A percentile compares a stretch with the other conserved stretches of the same genome.
phyloP scores from a whole-genome alignment of 2,888 invertebrate species.

The Synanthedon tipuliformis region DNA sequence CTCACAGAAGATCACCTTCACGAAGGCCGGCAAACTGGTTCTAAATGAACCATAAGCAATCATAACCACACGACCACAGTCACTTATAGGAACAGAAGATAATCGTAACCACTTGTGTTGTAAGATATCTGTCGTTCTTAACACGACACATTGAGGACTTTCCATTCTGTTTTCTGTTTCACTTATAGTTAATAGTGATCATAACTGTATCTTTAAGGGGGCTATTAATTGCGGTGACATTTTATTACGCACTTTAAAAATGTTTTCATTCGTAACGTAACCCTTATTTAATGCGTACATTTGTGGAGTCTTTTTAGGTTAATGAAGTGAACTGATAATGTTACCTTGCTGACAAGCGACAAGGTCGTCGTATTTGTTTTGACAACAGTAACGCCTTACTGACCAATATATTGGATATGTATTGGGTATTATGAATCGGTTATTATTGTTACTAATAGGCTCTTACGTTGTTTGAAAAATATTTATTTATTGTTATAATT shows the following conservation, averaged over 20 bases:
- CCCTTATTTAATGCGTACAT: slow-evolving; percentile 6
- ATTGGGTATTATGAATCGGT: no score
- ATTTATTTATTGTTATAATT: no score
- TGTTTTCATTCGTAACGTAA: not conserved
- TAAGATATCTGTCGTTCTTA: no score
- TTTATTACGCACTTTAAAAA: slow-evolving; percentile 9
- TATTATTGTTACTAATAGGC: no score
- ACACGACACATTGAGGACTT: no score
- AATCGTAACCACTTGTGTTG: no score
- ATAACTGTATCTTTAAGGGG: slow-evolving; percentile 18
- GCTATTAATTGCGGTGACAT: slow-evolving; percentile 32
- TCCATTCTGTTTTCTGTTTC: no score
- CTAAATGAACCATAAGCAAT: slow-evolving; percentile 23
- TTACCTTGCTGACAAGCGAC: slow-evolving; percentile 25
- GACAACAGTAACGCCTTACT: slow-evolving; percentile 5
- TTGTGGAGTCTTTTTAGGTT: slow-evolving; percentile 26
- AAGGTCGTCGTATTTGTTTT: slow-evolving; percentile 20
- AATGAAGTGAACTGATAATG: slow-evolving; percentile 19
- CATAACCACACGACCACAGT: slow-evolving; percentile 16
- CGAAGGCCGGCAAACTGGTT: slow-evolving; percentile 35
- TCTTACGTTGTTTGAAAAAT: no score
- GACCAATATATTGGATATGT: no score
- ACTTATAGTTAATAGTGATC: no score
- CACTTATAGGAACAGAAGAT: no score
- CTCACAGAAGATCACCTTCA: slow-evolving; percentile 30